Evolutionary conservation across 2,113 vertebrate species (phyloP), one percentile per base, ranked within the genome.

Genomic region (Ancistrus triradiatus): DNA sequence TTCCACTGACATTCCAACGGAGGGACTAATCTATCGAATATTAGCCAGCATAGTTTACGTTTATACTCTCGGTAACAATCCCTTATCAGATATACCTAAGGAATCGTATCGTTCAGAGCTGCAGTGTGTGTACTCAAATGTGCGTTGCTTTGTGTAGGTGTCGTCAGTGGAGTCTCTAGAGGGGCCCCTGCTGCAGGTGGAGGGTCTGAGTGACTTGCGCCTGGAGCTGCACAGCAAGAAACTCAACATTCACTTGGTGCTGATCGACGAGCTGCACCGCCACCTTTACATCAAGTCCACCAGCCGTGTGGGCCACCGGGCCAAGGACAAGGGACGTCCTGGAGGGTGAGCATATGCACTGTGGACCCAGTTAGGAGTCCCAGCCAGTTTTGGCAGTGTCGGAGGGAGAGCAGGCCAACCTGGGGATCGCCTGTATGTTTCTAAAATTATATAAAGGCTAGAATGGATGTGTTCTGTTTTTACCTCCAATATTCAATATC

Each of bases 271-370:
- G 15, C 77, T 99, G 18, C 95, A 99, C 68, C 86, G 96, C 1
- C 96, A 99, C 28, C 90, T 99, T 17, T 99, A 99, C 81, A 99
- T 99, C 83, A 94, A 89, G 53, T 98, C 96, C 13, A 99, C 96
- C 0, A 92, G 90, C 72, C 87, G 93, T 0, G 86, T 97, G 15
- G 93, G 90, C 14, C 91, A 89, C 37, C 88, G 84, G 40, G 90
- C 64, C 59, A 91, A 92, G 66, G 82, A 84, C 43, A 84, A 77
- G 61, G 19, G 17, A 5, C 38, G 65, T 6, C 18, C 1, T 2
- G 40, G 46, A n/a, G 70, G 70, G 70, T 68, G 40, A 59, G 70
- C 3, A 0, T 1, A 6, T 5, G 0, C n/a, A 2, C 35, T 42
- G 13, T 2, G 6, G 14, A 13, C n/a, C 2, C 13, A n/a, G n/a